phyloP scores from a whole-genome alignment of 2,113 vertebrate genomes.

The Gnathonemus longibarbis region DNA sequence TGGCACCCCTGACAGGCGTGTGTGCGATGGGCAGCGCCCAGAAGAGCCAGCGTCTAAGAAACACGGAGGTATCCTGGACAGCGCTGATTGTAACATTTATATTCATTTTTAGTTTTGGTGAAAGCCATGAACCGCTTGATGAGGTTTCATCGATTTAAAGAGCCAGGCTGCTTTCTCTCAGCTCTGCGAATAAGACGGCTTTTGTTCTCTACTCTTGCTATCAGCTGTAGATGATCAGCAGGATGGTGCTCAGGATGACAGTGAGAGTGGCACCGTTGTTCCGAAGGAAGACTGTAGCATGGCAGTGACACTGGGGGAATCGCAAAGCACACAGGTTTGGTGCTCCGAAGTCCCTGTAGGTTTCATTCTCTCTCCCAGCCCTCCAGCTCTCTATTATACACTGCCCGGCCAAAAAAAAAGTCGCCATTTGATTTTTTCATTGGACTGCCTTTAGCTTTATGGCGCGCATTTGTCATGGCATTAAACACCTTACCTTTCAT shows the following conservation, averaged over 20 bases:
- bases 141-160: background rate
- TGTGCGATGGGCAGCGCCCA: background rate
- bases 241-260: background rate
- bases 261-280: background rate
- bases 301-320: background rate
- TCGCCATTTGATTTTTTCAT: no score
- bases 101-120: background rate
- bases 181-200: background rate
- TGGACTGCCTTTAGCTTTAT: no score
- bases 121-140: background rate
- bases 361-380: background rate
- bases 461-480: no score
- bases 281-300: background rate
- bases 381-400: background rate
- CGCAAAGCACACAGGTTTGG: background rate
- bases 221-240: background rate
- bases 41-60: background rate
- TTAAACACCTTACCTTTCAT: no score
- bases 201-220: background rate
- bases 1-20: background rate
- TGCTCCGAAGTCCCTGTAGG: background rate
- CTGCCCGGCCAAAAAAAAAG: no score
- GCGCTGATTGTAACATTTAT: background rate
- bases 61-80: background rate
- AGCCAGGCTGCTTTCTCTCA: background rate